Evolutionary conservation across 2,888 invertebrate species (phyloP), one percentile per base, ranked within the genome.

Genomic region (Hirudinaria manillensis): DNA sequence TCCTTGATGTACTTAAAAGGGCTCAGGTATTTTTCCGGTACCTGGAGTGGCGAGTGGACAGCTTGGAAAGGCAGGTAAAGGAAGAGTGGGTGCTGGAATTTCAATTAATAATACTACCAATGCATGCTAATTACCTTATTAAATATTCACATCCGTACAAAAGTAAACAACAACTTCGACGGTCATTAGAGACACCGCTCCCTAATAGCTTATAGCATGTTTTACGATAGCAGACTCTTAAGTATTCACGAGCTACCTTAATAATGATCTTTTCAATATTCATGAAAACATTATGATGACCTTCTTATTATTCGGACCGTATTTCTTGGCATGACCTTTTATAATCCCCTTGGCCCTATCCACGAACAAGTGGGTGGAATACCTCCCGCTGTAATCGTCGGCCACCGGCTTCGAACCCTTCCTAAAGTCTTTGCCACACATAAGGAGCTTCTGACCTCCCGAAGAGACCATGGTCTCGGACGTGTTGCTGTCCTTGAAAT

Each of bases 41-140:
- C 79, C 73, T 80, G 80, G 36, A 83, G 77, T 7, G 83, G 83
- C 0, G 77, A 27, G 76, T 83, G 83, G 0, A 82, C 82, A 19
- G 83, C 82, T 79, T 83, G 83, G 78, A 81, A 83, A 21, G 83
- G 80, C 72, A 81, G 76, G 56, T 78, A 79, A 38, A 80, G 51
- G 55, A 80, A 80, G 65, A 80, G 72, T 24, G 80, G 80, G 78
- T 78, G 61, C 61, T 61, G 19, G 61, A 61, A 61, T 61, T 7
- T 61, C n/a, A 61, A 61, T 24, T 61, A 29, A 61, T 24, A 61
- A 21, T 27, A 53, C 21, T 16, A 13, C 21, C 13, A 61, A 61
- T 27, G 4, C 61, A 61, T 29, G 45, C 45, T 6, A 45, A 45
- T 45, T 45, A 45, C 45, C 13, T 7, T 45, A 6, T 45, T 45